A percentile compares a stretch with the other conserved stretches of the same genome.
These are phyloP conservation scores for Zophobas atratus DNA, from an alignment of 1,140 invertebrate genomes.

Conservation along the genomic window DNA sequence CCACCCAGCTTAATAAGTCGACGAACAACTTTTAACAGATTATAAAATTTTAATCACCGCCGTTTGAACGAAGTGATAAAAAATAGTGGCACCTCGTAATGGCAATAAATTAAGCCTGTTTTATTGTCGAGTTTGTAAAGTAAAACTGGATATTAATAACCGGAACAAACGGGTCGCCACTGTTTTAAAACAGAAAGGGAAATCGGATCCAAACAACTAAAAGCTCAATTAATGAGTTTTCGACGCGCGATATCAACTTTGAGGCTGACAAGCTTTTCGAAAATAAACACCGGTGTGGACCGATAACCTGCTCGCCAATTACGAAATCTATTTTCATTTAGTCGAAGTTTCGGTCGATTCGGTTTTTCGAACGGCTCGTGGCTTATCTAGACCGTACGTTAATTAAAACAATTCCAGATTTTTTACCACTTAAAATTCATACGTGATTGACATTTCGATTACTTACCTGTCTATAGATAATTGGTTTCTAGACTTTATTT, in stretches of 20 bases:
- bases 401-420: no score
- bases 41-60: conserved; percentile 32
- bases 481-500: conserved; percentile 58
- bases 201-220: conserved; percentile 1
- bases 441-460: conserved; percentile 56
- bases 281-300: background rate
- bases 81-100: background rate
- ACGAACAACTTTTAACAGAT: conserved; percentile 32
- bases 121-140: background rate
- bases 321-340: no score
- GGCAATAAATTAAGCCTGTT: background rate
- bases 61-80: conserved; percentile 8
- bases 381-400: no score
- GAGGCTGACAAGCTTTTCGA: background rate
- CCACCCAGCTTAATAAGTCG: background rate
- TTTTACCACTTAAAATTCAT: conserved; percentile 1
- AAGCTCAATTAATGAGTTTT: conserved; percentile 16
- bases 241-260: conserved; percentile 1
- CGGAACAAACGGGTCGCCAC: no score
- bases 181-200: background rate
- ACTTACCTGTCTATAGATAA: conserved; percentile 56
- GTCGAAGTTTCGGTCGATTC: no score
- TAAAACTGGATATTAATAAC: background rate
- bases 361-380: no score
- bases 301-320: no score